Evolutionary conservation across 1,140 invertebrate species (phyloP).

Genomic region (Diorhabda elongata): DNA sequence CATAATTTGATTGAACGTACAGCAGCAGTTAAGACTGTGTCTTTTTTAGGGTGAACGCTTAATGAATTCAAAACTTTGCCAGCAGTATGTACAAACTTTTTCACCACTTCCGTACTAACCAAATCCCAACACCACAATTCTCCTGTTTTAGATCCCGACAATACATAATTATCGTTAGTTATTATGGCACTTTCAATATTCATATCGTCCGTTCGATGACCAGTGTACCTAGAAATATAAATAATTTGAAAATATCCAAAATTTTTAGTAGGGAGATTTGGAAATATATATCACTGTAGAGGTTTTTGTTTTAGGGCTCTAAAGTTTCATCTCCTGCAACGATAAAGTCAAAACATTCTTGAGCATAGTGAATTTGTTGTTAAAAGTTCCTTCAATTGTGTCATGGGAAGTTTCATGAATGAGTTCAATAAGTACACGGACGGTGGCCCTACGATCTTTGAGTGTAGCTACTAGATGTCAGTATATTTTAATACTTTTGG

Average conservation of each 20-base stretch:
- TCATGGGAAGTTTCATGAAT: not conserved
- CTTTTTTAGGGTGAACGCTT: conserved; percentile 66
- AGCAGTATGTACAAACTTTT: conserved; percentile 48
- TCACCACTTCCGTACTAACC: conserved; percentile 63
- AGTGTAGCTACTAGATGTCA: no score
- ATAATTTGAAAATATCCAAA: not conserved
- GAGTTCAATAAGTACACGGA: not conserved
- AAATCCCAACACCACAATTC: conserved; percentile 85
- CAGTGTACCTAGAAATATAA: conserved; percentile 59
- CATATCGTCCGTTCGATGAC: conserved; percentile 75
- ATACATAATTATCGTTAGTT: conserved; percentile 73
- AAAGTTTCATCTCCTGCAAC: no score
- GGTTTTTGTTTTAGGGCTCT: no score
- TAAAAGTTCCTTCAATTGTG: not conserved
- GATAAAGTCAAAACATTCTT: no score
- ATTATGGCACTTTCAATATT: conserved; percentile 83
- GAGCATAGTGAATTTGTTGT: no score
- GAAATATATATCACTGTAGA: no score
- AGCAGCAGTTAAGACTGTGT: conserved; percentile 62
- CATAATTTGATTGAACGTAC: conserved; percentile 61
- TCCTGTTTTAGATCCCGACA: conserved; percentile 86
- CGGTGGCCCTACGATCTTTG: no score
- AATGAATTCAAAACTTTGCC: conserved; percentile 61
- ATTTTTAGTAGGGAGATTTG: no score
- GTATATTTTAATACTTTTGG: no score